Evolutionary conservation across 2,888 invertebrate genomes (phyloP), one percentile per base, ranked within the genome.

Genomic region (Nephrocerus scutellatus): DNA sequence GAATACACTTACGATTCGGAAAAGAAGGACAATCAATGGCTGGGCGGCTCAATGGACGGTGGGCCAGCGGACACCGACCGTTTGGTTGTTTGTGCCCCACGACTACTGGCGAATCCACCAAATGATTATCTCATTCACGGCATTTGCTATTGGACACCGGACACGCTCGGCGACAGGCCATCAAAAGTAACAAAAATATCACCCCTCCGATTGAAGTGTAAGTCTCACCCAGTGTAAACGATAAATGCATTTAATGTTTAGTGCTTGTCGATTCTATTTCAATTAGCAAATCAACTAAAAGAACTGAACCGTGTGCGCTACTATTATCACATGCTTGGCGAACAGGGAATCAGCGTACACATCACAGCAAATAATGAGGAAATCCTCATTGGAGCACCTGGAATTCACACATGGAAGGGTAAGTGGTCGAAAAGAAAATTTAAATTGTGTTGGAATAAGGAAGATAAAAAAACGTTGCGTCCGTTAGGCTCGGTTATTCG

Each of bases 41-140:
- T 75, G 22, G 76, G 75, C 2, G 71, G 65, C 3, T 59, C 73
- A 0, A 67, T 75, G 54, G 69, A 72, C 41, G 68, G 73, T 18
- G 63, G 70, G 6, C 54, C 63, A 10, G 53, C 51, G 19, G 66
- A 66, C 18, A 59, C 57, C 13, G 67, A 72, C 34, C 64, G 66
- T 23, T 47, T 72, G 24, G 56, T 72, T 26, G 71, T 68, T 1
- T 70, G 70, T 43, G 69, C 70, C 1, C 68, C 70, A 0, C 49
- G 66, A 6, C 59, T 66, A 14, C 51, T 60, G 21, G 56, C 64
- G 0, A 56, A 63, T 14, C 47, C 52, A 0, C 14, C 44, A 1
- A 52, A 43, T 7, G 64, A 68, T 33, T 65, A 66, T 32, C 54
- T 67, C 7, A 50, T 68, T 50, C 64, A 71, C 45, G 71, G 71